Evolutionary conservation across 2,888 invertebrate genomes (phyloP).

Genomic region (Leptinotarsa tumamoca): DNA sequence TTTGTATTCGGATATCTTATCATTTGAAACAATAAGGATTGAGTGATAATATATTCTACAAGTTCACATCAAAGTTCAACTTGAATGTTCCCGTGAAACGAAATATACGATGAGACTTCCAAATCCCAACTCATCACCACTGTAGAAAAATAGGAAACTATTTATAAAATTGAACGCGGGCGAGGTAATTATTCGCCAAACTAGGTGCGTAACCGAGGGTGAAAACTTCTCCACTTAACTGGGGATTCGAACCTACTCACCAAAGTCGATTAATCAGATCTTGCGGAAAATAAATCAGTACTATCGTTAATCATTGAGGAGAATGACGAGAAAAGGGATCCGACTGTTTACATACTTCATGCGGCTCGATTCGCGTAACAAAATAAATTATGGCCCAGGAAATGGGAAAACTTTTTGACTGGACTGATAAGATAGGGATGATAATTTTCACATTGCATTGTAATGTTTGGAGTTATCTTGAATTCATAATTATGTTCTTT

Average conservation of each 20-base stretch:
- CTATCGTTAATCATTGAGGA: constrained; percentile 61
- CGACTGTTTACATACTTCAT: constrained; percentile 54
- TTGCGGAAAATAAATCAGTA: constrained; percentile 59
- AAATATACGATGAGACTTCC: background rate
- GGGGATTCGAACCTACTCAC: constrained; percentile 25
- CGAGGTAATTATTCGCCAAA: constrained; percentile 22
- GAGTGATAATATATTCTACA: too few species aligned
- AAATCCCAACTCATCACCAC: constrained; percentile 8
- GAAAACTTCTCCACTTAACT: constrained; percentile 21
- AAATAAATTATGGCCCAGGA: constrained; percentile 42
- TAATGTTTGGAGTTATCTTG: too few species aligned
- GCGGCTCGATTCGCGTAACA: constrained; percentile 36
- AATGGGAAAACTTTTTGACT: constrained; percentile 1
- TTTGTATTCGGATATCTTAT: too few species aligned
- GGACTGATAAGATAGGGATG: too few species aligned
- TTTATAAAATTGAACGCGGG: constrained; percentile 18
- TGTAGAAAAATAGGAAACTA: constrained; percentile 19
- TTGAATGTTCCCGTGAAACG: too few species aligned
- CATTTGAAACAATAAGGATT: too few species aligned
- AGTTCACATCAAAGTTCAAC: too few species aligned
- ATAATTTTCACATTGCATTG: too few species aligned
- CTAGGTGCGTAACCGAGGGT: constrained; percentile 21
- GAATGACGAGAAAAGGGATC: constrained; percentile 29
- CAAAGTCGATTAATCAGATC: constrained; percentile 48
- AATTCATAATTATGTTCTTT: too few species aligned